phyloP scores from a whole-genome alignment of 2,888 invertebrate species.

The Agriopis leucophaearia region DNA sequence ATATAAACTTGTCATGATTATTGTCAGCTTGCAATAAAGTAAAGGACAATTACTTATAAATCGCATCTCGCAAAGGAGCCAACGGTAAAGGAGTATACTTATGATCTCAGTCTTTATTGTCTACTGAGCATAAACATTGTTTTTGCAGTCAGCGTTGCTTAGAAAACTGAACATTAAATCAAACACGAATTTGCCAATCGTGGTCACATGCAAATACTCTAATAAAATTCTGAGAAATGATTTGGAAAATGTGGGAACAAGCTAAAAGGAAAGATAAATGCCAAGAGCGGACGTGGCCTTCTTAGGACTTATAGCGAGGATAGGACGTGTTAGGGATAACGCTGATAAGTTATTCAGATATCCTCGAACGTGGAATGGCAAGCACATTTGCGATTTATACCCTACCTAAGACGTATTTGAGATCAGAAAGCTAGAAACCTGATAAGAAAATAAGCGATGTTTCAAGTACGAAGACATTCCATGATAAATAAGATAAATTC shows the following conservation, averaged over 20 bases:
- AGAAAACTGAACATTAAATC: slow-evolving; percentile 32
- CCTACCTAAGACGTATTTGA: slow-evolving; percentile 15
- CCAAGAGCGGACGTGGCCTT: slow-evolving; percentile 47
- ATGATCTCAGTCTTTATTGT: slow-evolving; percentile 56
- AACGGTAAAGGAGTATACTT: slow-evolving; percentile 48
- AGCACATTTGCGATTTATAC: slow-evolving; percentile 31
- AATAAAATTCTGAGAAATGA: slow-evolving; percentile 34
- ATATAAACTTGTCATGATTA: slow-evolving; percentile 29
- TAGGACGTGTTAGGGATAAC: slow-evolving; percentile 51
- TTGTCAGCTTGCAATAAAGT: slow-evolving; percentile 36
- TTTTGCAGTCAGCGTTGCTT: slow-evolving; percentile 41
- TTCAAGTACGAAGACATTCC: slow-evolving; percentile 7
- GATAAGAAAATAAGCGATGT: slow-evolving; percentile 1
- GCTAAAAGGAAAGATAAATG: slow-evolving; percentile 51
- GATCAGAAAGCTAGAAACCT: slow-evolving; percentile 18
- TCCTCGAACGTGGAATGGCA: slow-evolving; percentile 35
- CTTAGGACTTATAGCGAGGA: slow-evolving; percentile 41
- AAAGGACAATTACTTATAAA: slow-evolving; percentile 48
- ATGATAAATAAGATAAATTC: slow-evolving; percentile 9
- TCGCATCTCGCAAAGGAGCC: slow-evolving; percentile 47
- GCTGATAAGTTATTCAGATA: slow-evolving; percentile 45
- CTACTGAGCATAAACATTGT: slow-evolving; percentile 56
- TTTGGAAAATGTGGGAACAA: slow-evolving; percentile 36
- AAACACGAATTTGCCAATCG: slow-evolving; percentile 30
- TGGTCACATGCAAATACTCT: slow-evolving; percentile 28